Evolutionary conservation across 35 echinoderm and acorn worm genomes (phyloP).

Genomic region (Holothuria glaberrima): DNA sequence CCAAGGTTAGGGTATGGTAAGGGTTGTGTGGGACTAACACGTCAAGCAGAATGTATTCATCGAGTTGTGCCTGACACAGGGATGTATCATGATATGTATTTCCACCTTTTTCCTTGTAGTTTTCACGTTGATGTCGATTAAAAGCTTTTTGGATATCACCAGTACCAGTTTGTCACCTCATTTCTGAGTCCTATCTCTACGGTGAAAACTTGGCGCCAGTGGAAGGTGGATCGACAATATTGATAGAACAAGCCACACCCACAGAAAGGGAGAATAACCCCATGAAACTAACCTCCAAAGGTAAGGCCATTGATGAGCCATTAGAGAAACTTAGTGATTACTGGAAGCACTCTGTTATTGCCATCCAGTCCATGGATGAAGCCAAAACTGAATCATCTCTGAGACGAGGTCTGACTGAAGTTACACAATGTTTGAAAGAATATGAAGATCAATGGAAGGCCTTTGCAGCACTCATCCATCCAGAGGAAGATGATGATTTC

Average conservation of each 20-base stretch:
- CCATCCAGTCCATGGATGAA: background rate
- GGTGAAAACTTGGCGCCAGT: constrained; percentile 1
- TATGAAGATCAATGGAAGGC: background rate
- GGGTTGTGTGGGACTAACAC: no score
- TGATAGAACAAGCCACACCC: background rate
- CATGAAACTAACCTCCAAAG: constrained; percentile 5
- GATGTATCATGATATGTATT: no score
- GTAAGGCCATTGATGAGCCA: background rate
- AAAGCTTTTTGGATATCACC: no score
- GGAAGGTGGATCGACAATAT: background rate
- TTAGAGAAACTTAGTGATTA: background rate
- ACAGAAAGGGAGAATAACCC: background rate
- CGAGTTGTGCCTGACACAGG: no score
- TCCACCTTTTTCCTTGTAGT: no score
- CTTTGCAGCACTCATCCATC: background rate
- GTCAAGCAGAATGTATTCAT: no score
- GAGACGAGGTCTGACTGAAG: background rate
- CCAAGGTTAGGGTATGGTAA: no score
- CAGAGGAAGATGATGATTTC: background rate
- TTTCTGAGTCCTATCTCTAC: no score
- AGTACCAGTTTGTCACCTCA: no score
- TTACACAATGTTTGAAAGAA: background rate
- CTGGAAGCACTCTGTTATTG: background rate
- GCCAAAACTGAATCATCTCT: background rate
- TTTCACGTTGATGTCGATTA: no score